A percentile compares a stretch with the other conserved stretches of the same genome.
phyloP scores from a whole-genome alignment of 2,113 vertebrate species.

The Halichoeres trimaculatus region DNA sequence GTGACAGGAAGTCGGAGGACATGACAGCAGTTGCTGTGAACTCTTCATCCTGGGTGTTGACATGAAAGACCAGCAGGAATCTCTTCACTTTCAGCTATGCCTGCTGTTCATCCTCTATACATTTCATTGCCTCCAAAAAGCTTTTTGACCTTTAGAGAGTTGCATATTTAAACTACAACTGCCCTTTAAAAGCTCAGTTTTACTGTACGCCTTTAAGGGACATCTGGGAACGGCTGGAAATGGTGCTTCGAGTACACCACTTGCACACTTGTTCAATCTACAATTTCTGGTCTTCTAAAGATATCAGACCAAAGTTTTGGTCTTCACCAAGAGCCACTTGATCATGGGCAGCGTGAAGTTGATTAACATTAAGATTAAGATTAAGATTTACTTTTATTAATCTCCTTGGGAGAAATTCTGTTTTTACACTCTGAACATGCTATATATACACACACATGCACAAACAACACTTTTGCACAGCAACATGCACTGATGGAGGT shows the following conservation, averaged over 20 bases:
- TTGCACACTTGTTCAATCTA: too few species aligned
- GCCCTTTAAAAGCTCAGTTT: not conserved
- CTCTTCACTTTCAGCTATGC: not conserved
- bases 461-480: too few species aligned
- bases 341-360: too few species aligned
- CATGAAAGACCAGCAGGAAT: conserved; percentile 3
- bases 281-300: too few species aligned
- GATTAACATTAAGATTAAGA: too few species aligned
- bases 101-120: not conserved
- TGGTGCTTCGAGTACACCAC: not conserved
- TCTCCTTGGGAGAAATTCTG: too few species aligned
- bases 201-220: too few species aligned
- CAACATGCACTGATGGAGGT: too few species aligned
- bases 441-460: too few species aligned
- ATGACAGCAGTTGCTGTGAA: conserved; percentile 7
- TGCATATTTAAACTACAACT: not conserved
- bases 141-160: not conserved
- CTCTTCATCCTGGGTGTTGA: conserved; percentile 4
- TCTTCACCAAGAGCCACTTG: not conserved
- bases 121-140: not conserved
- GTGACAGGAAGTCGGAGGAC: conserved; percentile 8
- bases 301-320: not conserved
- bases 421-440: too few species aligned
- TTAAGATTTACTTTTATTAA: too few species aligned
- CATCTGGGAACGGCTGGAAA: not conserved